Conservation (phyloP, 2,113 vertebrate species). For the Noctilio leporinus region DNA sequence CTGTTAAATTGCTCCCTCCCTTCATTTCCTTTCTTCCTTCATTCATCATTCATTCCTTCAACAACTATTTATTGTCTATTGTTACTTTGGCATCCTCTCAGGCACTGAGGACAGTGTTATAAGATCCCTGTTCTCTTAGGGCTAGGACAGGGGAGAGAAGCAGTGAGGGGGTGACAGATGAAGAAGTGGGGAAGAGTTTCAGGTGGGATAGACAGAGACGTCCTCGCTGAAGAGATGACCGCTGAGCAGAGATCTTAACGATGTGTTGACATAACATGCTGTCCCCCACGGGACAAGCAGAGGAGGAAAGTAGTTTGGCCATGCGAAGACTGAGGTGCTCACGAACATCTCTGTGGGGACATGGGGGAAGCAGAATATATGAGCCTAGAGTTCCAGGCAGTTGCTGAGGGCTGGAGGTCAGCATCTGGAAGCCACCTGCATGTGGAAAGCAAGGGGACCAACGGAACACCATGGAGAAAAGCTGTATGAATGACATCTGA, state of each 20-base stretch:
- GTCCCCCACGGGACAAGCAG: accelerated
- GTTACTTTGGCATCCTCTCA: neutral
- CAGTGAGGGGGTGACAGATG: neutral
- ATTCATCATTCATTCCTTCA: neutral
- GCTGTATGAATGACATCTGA: neutral
- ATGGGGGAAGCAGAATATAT: accelerated
- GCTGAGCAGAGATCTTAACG: neutral
- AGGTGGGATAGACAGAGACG: neutral
- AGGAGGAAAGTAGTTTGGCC: neutral
- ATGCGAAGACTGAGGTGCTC: accelerated
- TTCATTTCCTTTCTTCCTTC: neutral
- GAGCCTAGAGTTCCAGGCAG: neutral
- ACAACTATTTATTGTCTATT: neutral
- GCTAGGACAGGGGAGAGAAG: neutral
- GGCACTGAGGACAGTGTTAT: neutral
- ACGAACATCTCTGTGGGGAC: neutral
- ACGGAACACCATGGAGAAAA: neutral
- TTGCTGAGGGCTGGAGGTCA: neutral
- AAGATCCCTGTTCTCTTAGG: neutral
- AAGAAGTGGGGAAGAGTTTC: neutral
- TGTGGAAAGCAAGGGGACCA: neutral
- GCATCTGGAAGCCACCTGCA: neutral
- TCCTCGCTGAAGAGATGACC: neutral
- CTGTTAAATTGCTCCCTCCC: neutral
- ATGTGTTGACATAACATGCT: neutral